A percentile compares a stretch with the other conserved stretches of the same genome.
Conservation (phyloP, 2,113 vertebrate species). For the Esox niger region DNA sequence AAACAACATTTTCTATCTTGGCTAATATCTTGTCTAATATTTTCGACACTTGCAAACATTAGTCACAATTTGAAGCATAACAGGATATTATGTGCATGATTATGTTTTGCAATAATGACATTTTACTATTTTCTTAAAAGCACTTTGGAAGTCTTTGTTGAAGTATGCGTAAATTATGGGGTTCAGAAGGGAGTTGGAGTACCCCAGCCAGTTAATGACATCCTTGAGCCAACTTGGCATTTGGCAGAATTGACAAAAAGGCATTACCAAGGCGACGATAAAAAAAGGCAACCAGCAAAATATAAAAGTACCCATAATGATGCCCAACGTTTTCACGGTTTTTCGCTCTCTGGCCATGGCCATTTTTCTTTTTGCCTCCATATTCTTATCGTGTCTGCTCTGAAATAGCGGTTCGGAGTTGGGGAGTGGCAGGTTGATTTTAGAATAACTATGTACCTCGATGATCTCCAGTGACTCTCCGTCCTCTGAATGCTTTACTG, state of each 20-base stretch:
- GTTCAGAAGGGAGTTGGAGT: conserved; percentile 96
- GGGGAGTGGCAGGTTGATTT: conserved; percentile 81
- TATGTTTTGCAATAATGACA: conserved; percentile 90
- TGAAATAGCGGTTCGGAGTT: conserved; percentile 72
- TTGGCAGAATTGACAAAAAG: conserved; percentile 86
- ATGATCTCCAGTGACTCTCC: conserved; percentile 87
- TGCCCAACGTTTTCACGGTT: conserved; percentile 94
- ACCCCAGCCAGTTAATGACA: conserved; percentile 96
- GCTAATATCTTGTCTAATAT: too few species aligned
- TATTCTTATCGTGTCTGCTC: conserved; percentile 81
- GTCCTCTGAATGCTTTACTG: conserved; percentile 77
- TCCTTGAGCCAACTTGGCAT: conserved; percentile 86
- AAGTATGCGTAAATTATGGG: conserved; percentile 99
- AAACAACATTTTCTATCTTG: not conserved
- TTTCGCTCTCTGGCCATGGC: conserved; percentile 92
- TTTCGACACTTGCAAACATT: not conserved
- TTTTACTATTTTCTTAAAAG: conserved; percentile 95
- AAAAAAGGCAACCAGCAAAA: conserved; percentile 98
- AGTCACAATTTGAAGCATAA: not conserved
- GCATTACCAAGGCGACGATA: conserved; percentile 90
- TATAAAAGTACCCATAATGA: conserved; percentile 98
- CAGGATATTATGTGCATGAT: conserved; percentile 14
- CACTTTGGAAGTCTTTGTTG: conserved; percentile 97
- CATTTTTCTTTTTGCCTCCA: conserved; percentile 88
- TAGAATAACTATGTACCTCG: conserved; percentile 81